Percentiles rank a stretch among this genome's conserved stretches.
Evolutionary conservation across 2,113 vertebrate species (phyloP).

Genomic region (Parus major): DNA sequence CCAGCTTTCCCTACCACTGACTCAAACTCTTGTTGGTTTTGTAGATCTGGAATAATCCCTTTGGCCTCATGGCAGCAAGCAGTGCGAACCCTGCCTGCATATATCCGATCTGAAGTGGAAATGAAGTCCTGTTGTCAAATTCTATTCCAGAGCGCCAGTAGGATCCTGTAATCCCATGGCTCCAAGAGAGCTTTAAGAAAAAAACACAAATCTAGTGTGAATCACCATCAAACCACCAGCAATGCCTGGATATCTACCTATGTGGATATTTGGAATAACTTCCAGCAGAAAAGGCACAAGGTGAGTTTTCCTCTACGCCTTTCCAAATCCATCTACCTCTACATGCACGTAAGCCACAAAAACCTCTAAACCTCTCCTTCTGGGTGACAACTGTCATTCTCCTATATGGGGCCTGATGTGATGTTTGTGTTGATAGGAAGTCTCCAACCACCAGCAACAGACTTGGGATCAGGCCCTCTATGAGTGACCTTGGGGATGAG

Average conservation of each 20-base stretch:
- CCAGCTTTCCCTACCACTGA: not conserved
- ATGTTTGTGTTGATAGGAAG: rapidly evolving
- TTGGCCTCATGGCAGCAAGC: not conserved
- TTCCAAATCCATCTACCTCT: not conserved
- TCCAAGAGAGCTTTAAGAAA: not conserved
- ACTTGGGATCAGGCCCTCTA: not conserved
- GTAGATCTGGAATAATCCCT: not conserved
- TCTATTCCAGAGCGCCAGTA: not conserved
- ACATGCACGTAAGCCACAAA: not conserved
- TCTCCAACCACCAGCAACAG: not conserved
- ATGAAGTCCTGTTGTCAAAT: not conserved
- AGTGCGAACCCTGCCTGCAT: not conserved
- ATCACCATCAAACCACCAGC: not conserved
- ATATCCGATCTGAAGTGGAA: not conserved
- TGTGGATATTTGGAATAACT: not conserved
- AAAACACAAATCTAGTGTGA: not conserved
- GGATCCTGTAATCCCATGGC: not conserved
- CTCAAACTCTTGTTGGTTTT: not conserved
- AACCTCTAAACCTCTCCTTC: not conserved
- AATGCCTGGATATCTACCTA: not conserved
- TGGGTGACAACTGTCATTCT: not conserved
- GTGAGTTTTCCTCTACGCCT: not conserved
- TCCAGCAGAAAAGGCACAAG: not conserved
- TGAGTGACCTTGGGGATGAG: not conserved
- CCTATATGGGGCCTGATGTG: rapidly evolving